Percentiles rank a stretch among this genome's conserved stretches.
Conservation (phyloP, 2,888 invertebrate genomes). For the Clitarchus hookeri region DNA sequence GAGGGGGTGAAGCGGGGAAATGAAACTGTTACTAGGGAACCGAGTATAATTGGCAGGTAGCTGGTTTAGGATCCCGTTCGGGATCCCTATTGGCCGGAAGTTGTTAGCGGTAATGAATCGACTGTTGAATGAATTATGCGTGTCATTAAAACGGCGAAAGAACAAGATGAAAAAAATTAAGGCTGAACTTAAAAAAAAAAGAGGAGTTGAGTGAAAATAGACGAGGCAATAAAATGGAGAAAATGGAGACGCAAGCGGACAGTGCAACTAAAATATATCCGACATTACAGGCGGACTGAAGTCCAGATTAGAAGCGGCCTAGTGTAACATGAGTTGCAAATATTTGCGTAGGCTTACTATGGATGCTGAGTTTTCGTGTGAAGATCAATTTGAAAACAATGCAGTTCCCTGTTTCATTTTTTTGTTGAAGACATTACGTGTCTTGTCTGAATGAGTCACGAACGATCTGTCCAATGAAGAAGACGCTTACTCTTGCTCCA, state of each 20-base stretch:
- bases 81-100: not conserved
- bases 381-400: too few species aligned
- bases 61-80: not conserved
- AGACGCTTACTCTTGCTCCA: too few species aligned
- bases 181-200: not conserved
- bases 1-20: not conserved
- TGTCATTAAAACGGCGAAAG: slow-evolving; percentile 11
- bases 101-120: not conserved
- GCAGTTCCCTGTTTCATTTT: too few species aligned
- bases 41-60: slow-evolving; percentile 14
- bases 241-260: not conserved
- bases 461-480: too few species aligned
- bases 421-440: too few species aligned
- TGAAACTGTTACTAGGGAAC: not conserved
- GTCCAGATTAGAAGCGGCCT: too few species aligned
- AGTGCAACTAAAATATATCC: not conserved
- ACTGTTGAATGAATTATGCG: not conserved
- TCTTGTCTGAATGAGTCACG: too few species aligned
- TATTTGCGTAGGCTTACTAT: too few species aligned
- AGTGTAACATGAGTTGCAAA: too few species aligned
- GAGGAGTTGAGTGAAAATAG: slow-evolving; percentile 4
- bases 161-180: slow-evolving; percentile 16
- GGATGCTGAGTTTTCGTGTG: too few species aligned
- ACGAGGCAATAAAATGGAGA: slow-evolving; percentile 21
- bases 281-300: too few species aligned